Evolutionary conservation across 2,888 invertebrate genomes (phyloP).

Genomic region (Cheilosia vulpina): DNA sequence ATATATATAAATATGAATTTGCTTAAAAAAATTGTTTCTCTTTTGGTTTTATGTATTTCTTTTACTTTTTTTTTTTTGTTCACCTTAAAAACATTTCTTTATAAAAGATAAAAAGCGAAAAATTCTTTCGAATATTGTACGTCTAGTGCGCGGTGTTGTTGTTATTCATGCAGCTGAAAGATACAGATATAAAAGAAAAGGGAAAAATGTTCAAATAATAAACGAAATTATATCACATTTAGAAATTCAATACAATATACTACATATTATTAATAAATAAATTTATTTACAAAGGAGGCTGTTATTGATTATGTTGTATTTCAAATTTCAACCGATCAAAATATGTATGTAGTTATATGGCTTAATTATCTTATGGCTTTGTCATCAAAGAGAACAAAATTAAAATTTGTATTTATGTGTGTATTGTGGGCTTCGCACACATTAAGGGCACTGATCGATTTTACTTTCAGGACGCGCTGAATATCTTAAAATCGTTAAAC

Average conservation of each 20-base stretch:
- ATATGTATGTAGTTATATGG: too few relatives aligned
- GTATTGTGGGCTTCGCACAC: too few relatives aligned
- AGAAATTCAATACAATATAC: slow-evolving; percentile 35
- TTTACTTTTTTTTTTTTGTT: slow-evolving; percentile 45
- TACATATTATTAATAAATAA: not conserved
- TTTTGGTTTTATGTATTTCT: slow-evolving; percentile 57
- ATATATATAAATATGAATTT: slow-evolving; percentile 51
- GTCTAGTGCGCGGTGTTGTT: slow-evolving; percentile 82
- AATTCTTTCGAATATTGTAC: slow-evolving; percentile 81
- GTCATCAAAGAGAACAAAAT: too few relatives aligned
- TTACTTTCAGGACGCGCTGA: too few relatives aligned
- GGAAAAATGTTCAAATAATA: slow-evolving; percentile 46
- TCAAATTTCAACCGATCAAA: not conserved
- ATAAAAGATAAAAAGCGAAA: slow-evolving; percentile 81
- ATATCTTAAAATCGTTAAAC: too few relatives aligned
- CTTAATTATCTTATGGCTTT: too few relatives aligned
- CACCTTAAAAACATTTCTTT: slow-evolving; percentile 81
- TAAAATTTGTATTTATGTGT: too few relatives aligned
- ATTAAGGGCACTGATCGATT: too few relatives aligned
- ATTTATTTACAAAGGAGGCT: not conserved
- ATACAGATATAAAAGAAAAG: slow-evolving; percentile 73
- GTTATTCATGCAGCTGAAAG: slow-evolving; percentile 83
- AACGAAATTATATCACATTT: slow-evolving; percentile 76
- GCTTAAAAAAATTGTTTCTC: slow-evolving; percentile 47
- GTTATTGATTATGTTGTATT: not conserved